phyloP scores from a whole-genome alignment of 2,113 vertebrate species.

The Urocitellus parryii region DNA sequence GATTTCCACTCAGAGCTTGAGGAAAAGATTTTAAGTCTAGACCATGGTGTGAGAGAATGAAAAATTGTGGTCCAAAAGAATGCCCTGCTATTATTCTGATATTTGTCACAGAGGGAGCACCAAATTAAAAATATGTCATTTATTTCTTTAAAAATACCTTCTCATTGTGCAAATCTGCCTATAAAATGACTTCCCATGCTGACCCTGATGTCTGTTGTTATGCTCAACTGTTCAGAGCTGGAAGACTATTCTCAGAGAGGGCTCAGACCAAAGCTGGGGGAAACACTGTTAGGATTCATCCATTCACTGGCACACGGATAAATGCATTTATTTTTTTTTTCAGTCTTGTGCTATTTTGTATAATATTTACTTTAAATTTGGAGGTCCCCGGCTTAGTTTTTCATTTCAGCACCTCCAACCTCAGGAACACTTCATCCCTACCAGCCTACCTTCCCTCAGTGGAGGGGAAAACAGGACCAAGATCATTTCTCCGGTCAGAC shows the following conservation, averaged over 20 bases:
- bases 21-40: constrained; percentile 54
- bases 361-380: constrained; percentile 77
- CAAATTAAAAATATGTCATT: not conserved
- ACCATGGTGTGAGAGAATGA: not conserved
- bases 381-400: constrained; percentile 64
- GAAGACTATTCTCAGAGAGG: not conserved
- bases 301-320: constrained; percentile 42
- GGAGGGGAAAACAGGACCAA: not conserved
- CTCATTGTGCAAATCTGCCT: not conserved
- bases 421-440: not conserved
- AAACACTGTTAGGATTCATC: not conserved
- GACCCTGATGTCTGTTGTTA: no score
- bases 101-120: constrained; percentile 21
- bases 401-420: constrained; percentile 7
- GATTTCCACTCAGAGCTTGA: constrained; percentile 55
- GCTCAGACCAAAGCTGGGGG: not conserved
- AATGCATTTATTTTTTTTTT: constrained; percentile 61
- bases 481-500: not conserved
- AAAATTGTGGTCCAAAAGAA: constrained; percentile 35
- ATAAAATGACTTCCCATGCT: not conserved
- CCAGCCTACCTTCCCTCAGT: not conserved
- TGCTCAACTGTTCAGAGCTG: not conserved
- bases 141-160: constrained; percentile 43
- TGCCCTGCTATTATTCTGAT: constrained; percentile 16
- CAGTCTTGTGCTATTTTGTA: constrained; percentile 75